Percentiles rank a stretch among this genome's conserved stretches.
These are phyloP conservation scores for Rotaria macrura DNA, from an alignment of 2,888 invertebrate genomes.

Conservation along the genomic window DNA sequence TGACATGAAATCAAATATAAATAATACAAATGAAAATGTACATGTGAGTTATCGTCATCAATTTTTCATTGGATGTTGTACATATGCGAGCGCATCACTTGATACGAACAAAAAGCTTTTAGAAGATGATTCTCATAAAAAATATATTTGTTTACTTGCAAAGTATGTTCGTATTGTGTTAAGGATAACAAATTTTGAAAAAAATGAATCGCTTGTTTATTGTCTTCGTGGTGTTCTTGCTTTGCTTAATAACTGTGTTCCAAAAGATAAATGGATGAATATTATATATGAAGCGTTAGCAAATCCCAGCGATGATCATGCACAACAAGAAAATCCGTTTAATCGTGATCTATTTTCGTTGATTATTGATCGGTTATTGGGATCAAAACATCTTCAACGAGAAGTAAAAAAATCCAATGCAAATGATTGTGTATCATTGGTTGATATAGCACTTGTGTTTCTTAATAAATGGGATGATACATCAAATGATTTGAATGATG, in stretches of 20 bases:
- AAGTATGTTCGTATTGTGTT: not conserved
- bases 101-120: not conserved
- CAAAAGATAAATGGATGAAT: not conserved
- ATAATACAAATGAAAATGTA: not conserved
- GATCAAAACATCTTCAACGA: not conserved
- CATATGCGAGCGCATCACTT: not conserved
- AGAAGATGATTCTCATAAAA: not conserved
- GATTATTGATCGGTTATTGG: not conserved
- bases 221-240: not conserved
- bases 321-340: not conserved
- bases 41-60: not conserved
- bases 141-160: not conserved
- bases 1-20: not conserved
- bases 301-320: not conserved
- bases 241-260: not conserved
- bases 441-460: not conserved
- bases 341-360: not conserved
- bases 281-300: not conserved
- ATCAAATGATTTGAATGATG: not conserved
- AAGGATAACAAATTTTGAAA: not conserved
- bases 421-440: not conserved
- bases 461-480: not conserved
- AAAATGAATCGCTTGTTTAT: not conserved
- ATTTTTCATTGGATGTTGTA: conserved; percentile 8
- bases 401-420: not conserved